Evolutionary conservation across 2,888 invertebrate species (phyloP).

Genomic region (Chaetogeoica ovagalla): DNA sequence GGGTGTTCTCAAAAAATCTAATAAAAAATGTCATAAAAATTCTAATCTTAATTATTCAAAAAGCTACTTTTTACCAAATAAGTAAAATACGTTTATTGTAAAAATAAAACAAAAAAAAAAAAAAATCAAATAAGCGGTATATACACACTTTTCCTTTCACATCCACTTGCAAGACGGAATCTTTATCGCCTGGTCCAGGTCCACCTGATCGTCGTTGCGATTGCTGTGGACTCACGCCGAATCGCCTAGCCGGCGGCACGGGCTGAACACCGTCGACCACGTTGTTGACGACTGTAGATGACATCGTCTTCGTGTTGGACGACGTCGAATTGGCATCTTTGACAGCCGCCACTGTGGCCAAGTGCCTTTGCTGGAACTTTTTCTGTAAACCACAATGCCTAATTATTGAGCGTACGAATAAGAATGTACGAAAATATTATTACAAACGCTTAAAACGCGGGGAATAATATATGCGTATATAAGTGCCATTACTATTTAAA

Average conservation of each 20-base stretch:
- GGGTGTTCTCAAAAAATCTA: no score
- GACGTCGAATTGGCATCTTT: not conserved
- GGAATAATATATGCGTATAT: no score
- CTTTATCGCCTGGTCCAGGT: not conserved
- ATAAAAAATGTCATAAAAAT: no score
- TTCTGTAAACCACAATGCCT: constrained; percentile 5
- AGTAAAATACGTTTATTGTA: no score
- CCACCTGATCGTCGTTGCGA: not conserved
- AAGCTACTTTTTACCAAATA: no score
- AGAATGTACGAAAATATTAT: no score
- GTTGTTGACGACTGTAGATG: not conserved
- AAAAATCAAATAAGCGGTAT: no score
- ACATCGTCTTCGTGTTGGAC: not conserved
- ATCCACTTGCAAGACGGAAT: constrained; percentile 25
- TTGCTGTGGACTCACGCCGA: not conserved
- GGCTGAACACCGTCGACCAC: not conserved
- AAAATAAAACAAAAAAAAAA: no score
- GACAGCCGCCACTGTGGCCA: constrained; percentile 5
- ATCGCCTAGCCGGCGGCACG: not conserved
- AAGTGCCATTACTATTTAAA: no score
- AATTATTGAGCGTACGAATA: no score
- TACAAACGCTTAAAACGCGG: no score
- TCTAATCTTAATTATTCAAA: no score
- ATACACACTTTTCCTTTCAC: constrained; percentile 36
- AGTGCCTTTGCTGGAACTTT: constrained; percentile 28